phyloP scores from a whole-genome alignment of 2,888 invertebrate genomes.

The Acleris cristana region DNA sequence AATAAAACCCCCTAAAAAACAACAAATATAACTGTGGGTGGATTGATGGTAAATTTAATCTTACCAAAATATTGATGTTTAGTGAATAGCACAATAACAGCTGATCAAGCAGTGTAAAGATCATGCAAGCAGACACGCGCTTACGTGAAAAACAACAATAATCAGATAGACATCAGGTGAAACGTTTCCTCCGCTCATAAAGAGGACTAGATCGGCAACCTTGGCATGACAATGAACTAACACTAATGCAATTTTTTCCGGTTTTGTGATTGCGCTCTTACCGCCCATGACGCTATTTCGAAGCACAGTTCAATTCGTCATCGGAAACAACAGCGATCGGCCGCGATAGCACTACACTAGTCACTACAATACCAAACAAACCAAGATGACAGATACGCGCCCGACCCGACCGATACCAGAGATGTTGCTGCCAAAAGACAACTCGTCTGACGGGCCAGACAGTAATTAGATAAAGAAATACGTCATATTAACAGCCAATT shows the following conservation, averaged over 20 bases:
- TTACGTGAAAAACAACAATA: constrained; percentile 9
- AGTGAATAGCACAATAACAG: not conserved
- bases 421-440: constrained; percentile 53
- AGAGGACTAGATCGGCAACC: constrained; percentile 25
- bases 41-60: constrained; percentile 12
- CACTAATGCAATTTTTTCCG: constrained; percentile 31
- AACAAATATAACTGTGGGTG: not conserved
- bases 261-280: constrained; percentile 53
- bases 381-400: constrained; percentile 25
- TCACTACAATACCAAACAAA: constrained; percentile 24
- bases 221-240: constrained; percentile 33
- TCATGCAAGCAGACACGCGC: constrained; percentile 21
- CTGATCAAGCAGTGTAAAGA: constrained; percentile 26
- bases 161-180: constrained; percentile 9
- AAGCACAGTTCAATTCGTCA: constrained; percentile 58
- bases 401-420: constrained; percentile 25
- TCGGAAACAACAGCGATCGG: constrained; percentile 54
- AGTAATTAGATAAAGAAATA: constrained; percentile 71
- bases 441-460: constrained; percentile 56
- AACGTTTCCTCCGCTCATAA: constrained; percentile 23
- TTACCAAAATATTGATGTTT: not conserved
- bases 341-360: constrained; percentile 50
- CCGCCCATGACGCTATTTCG: constrained; percentile 68
- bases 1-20: not conserved
- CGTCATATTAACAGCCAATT: constrained; percentile 64